Evolutionary conservation across 2,888 invertebrate species (phyloP).

Genomic region (Meghimatium bilineatum): DNA sequence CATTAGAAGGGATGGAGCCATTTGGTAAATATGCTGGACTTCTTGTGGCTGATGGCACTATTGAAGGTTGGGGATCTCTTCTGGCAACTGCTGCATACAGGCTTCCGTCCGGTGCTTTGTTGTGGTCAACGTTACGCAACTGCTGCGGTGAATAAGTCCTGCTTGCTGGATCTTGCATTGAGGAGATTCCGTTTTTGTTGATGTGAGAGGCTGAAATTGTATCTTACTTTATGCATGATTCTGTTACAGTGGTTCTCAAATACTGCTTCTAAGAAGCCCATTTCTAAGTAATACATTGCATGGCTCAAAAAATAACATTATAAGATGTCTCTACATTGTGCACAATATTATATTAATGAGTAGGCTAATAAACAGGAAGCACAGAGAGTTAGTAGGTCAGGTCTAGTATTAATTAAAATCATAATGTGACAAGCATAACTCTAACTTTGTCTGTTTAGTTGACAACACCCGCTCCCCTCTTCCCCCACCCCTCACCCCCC

Average conservation of each 20-base stretch:
- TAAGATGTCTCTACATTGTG: too few relatives aligned
- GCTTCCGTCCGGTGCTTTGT: constrained; percentile 84
- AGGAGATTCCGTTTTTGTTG: constrained; percentile 62
- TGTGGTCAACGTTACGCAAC: constrained; percentile 49
- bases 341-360: too few relatives aligned
- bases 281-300: too few relatives aligned
- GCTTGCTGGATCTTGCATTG: constrained; percentile 42
- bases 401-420: too few relatives aligned
- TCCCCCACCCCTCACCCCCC: too few relatives aligned
- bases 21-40: constrained; percentile 66
- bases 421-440: too few relatives aligned
- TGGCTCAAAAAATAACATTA: too few relatives aligned
- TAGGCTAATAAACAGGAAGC: too few relatives aligned
- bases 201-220: constrained; percentile 60
- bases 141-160: constrained; percentile 38
- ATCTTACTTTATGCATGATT: background rate
- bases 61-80: constrained; percentile 58
- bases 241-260: constrained; percentile 2
- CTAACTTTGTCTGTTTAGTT: too few relatives aligned
- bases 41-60: constrained; percentile 51
- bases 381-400: too few relatives aligned
- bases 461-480: too few relatives aligned
- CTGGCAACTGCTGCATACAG: constrained; percentile 85
- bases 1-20: constrained; percentile 86
- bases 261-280: background rate